These are phyloP conservation scores for Smithornis capensis DNA, from an alignment of 2,113 vertebrate genomes.

Conservation along the genomic window DNA sequence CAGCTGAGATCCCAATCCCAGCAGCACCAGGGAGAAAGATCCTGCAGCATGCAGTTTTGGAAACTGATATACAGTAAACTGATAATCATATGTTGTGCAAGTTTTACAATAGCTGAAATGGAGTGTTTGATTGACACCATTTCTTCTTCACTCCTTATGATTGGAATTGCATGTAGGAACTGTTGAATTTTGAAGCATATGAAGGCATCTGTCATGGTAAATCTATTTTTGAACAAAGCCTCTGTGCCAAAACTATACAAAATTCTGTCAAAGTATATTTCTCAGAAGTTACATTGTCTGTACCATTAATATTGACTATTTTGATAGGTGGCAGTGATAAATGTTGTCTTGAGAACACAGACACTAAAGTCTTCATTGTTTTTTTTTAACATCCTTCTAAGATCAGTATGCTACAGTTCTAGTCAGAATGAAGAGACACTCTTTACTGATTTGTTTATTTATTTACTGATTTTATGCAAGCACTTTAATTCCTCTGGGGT, in stretches of 20 bases:
- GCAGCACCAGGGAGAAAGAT: constrained; percentile 3
- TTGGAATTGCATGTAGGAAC: constrained; percentile 3
- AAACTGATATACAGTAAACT: neutral
- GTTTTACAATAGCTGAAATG: constrained; percentile 16
- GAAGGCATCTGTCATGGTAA: constrained; percentile 45
- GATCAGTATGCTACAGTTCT: neutral
- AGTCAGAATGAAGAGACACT: neutral
- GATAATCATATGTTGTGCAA: neutral
- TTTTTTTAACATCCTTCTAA: neutral
- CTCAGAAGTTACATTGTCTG: neutral
- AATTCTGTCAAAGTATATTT: constrained; percentile 11
- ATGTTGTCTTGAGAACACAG: neutral
- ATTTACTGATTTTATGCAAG: neutral
- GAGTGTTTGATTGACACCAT: constrained; percentile 47
- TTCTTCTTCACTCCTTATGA: constrained; percentile 20
- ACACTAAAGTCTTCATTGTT: neutral
- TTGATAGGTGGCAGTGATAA: neutral
- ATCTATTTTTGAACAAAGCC: constrained; percentile 52
- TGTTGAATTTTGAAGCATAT: constrained; percentile 6
- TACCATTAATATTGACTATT: neutral
- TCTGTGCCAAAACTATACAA: constrained; percentile 7
- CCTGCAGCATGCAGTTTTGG: neutral
- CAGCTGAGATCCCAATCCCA: neutral
- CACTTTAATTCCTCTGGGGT: neutral
- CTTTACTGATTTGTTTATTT: neutral